A percentile compares a stretch with the other conserved stretches of the same genome.
phyloP scores from a whole-genome alignment of 2,797 vertebrate genomes.

The Melanotaenia pygmaea region DNA sequence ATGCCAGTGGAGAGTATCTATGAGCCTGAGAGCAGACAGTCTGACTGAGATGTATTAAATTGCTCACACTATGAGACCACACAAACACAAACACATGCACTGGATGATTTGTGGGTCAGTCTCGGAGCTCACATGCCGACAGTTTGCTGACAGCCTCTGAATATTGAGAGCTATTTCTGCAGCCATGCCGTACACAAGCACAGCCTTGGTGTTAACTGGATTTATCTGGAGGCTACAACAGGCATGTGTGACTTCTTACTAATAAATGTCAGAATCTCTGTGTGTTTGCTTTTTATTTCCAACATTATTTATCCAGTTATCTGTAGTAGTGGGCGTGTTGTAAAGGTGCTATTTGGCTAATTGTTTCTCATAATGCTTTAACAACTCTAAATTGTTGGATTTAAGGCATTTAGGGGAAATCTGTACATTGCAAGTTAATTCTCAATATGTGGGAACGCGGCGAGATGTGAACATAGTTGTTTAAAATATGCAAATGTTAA shows the following conservation, averaged over 20 bases:
- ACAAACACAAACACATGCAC: constrained; percentile 29
- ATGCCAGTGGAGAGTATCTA: constrained; percentile 29
- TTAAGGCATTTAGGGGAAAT: too few species aligned
- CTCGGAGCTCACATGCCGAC: constrained; percentile 34
- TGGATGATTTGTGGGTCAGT: background rate
- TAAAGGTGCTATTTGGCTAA: too few species aligned
- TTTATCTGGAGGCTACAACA: constrained; percentile 16
- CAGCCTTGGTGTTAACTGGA: constrained; percentile 6
- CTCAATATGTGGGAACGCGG: too few species aligned
- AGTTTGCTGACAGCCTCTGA: constrained; percentile 10
- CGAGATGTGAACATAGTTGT: too few species aligned
- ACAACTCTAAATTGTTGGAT: too few species aligned
- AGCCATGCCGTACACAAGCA: background rate
- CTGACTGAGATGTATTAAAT: constrained; percentile 45
- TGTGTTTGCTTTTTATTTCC: background rate
- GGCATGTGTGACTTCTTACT: background rate
- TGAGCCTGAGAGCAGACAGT: constrained; percentile 23
- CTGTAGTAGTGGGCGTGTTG: background rate
- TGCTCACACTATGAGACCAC: constrained; percentile 9
- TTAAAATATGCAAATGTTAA: too few species aligned
- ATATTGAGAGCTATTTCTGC: constrained; percentile 21
- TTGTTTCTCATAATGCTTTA: too few species aligned
- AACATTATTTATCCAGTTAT: background rate
- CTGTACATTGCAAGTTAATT: too few species aligned
- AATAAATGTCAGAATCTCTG: background rate